Evolutionary conservation across 2,113 vertebrate genomes (phyloP).

Genomic region (Motacilla tschutschensis): DNA sequence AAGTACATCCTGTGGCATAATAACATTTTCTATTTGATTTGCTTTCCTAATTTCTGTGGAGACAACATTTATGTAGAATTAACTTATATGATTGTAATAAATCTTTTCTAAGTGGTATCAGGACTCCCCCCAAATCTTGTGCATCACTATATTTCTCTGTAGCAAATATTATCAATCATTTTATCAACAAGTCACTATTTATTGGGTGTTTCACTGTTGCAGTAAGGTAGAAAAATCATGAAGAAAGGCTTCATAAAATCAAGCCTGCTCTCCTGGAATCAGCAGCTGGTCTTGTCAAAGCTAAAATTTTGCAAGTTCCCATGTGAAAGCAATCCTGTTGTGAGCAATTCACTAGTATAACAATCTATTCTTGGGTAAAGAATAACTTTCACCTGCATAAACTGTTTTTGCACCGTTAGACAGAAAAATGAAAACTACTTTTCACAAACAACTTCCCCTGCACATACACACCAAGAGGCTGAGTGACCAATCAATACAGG

Average conservation of each 20-base stretch:
- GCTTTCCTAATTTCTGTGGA: neutral
- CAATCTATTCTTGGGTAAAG: neutral
- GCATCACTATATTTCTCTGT: neutral
- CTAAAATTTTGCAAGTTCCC: neutral
- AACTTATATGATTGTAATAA: neutral
- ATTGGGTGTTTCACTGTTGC: neutral
- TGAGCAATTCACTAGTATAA: neutral
- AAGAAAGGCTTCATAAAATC: neutral
- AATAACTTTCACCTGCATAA: neutral
- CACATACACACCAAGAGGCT: neutral
- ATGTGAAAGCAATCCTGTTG: neutral
- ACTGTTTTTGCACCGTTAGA: neutral
- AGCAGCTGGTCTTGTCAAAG: neutral
- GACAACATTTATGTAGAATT: neutral
- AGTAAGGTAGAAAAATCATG: neutral
- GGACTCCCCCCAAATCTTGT: neutral
- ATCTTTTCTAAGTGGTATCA: neutral
- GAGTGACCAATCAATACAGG: neutral
- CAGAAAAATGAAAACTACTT: neutral
- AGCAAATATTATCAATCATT: neutral
- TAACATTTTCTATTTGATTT: neutral
- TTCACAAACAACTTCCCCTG: neutral
- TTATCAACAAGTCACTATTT: neutral
- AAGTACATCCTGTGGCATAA: neutral
- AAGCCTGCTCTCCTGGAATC: neutral